Evolutionary conservation across 2,888 invertebrate genomes (phyloP).

Genomic region (Pomacea canaliculata): DNA sequence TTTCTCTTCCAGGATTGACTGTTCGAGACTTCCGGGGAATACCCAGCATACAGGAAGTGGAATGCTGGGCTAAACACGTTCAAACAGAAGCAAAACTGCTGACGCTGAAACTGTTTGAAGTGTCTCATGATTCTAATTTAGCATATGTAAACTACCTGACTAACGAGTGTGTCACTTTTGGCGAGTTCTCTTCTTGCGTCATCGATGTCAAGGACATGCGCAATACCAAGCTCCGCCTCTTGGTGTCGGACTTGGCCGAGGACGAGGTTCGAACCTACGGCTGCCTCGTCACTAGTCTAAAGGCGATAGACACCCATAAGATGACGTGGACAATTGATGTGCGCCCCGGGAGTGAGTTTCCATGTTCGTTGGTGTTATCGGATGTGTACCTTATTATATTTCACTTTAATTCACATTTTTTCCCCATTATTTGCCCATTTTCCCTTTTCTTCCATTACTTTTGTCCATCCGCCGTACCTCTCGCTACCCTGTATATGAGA

Average conservation of each 20-base stretch:
- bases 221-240: slow-evolving; percentile 3
- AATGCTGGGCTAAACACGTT: slow-evolving; percentile 13
- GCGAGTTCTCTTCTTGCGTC: slow-evolving; percentile 13
- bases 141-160: slow-evolving; percentile 5
- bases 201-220: neutral
- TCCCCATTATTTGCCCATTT: too few relatives aligned
- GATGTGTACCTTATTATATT: too few relatives aligned
- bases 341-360: slow-evolving; percentile 6
- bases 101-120: slow-evolving; percentile 1
- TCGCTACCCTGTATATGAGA: neutral
- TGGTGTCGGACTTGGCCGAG: slow-evolving; percentile 3
- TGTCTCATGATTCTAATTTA: neutral
- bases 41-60: slow-evolving; percentile 22
- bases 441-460: too few relatives aligned
- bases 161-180: slow-evolving; percentile 12
- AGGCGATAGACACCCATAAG: slow-evolving; percentile 8
- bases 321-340: slow-evolving; percentile 10
- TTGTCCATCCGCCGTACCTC: too few relatives aligned
- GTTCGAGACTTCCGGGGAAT: slow-evolving; percentile 16
- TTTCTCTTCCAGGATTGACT: slow-evolving; percentile 13
- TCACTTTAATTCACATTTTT: too few relatives aligned
- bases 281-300: slow-evolving; percentile 1
- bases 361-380: neutral
- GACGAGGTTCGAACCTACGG: slow-evolving; percentile 5
- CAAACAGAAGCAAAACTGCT: slow-evolving; percentile 14